A percentile compares a stretch with the other conserved stretches of the same genome.
Conservation (phyloP, 2,888 invertebrate species). For the Siphlonurus alternatus region DNA sequence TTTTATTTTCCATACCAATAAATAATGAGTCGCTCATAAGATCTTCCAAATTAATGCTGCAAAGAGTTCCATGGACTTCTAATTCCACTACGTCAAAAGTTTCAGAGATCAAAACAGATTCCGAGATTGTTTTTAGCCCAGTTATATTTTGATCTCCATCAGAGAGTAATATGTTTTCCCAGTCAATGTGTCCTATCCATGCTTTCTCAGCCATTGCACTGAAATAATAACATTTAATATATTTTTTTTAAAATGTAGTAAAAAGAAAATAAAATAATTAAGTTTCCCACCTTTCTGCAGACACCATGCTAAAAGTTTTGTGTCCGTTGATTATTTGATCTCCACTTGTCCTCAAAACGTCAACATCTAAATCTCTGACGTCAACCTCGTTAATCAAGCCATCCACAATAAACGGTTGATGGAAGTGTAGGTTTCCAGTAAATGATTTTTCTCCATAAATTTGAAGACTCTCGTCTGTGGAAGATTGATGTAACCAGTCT, state of each 20-base stretch:
- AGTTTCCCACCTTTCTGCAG: conserved; percentile 18
- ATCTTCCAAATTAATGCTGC: conserved; percentile 4
- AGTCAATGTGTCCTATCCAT: not conserved
- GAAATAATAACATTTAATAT: too few relatives aligned
- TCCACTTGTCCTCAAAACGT: conserved; percentile 25
- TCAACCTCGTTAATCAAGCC: conserved; percentile 30
- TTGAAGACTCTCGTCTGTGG: conserved; percentile 26
- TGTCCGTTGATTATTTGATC: conserved; percentile 30
- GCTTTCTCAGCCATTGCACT: not conserved
- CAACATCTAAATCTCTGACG: conserved; percentile 25
- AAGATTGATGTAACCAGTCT: conserved; percentile 27
- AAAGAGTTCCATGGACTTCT: conserved; percentile 4
- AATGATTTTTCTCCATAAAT: conserved; percentile 33
- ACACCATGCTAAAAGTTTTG: conserved; percentile 25
- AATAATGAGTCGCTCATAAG: conserved; percentile 5
- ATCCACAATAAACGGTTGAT: conserved; percentile 24
- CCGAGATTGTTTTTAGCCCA: not conserved
- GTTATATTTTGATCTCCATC: conserved; percentile 4
- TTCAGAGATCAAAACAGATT: not conserved
- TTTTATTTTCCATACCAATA: conserved; percentile 1
- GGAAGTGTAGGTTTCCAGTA: conserved; percentile 26
- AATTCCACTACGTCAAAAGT: not conserved
- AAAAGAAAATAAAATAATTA: too few relatives aligned
- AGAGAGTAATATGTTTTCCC: conserved; percentile 3
- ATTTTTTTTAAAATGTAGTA: too few relatives aligned